Conservation (phyloP, 2,113 vertebrate species). For the Sterrhoptilus dennistouni region DNA sequence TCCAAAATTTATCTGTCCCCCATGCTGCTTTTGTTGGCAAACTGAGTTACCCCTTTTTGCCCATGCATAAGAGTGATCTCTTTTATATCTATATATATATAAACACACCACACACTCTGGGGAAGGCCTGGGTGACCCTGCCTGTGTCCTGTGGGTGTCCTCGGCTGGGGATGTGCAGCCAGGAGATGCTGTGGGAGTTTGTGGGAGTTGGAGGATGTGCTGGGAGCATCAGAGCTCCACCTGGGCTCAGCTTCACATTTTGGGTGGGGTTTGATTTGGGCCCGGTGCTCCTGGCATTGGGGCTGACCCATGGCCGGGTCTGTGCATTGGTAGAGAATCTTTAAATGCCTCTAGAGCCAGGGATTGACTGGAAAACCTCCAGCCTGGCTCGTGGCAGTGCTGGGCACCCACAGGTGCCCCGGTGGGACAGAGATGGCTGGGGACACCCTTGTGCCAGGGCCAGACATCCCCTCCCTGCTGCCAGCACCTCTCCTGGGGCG, state of each 20-base stretch:
- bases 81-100: neutral
- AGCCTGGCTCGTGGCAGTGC: accelerated
- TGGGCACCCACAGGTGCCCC: neutral
- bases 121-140: neutral
- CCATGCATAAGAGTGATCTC: accelerated
- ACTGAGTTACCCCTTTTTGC: neutral
- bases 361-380: neutral
- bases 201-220: neutral
- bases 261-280: neutral
- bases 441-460: neutral
- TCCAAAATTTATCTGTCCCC: neutral
- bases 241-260: neutral
- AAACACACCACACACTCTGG: neutral
- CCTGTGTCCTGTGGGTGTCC: neutral
- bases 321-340: neutral
- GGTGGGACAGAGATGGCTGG: neutral
- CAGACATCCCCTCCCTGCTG: accelerated
- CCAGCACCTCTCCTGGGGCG: neutral
- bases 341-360: neutral
- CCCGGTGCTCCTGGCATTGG: accelerated
- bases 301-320: neutral
- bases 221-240: neutral
- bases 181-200: neutral
- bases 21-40: neutral
- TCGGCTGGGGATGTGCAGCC: neutral